Evolutionary conservation across 2,888 invertebrate genomes (phyloP).

Genomic region (Euclidia mi): DNA sequence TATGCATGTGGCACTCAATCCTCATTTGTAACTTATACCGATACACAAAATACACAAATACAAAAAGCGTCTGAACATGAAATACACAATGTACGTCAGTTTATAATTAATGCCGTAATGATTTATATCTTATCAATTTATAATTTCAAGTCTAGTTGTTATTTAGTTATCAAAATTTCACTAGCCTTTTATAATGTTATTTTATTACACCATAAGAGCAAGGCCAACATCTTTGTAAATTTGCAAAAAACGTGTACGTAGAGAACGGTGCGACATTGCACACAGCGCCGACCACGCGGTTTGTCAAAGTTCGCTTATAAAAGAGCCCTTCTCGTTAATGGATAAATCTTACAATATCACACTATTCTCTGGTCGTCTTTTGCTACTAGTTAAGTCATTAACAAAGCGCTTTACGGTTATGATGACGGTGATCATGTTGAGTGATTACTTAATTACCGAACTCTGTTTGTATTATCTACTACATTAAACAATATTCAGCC

Average conservation of each 20-base stretch:
- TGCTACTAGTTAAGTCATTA: conserved; percentile 56
- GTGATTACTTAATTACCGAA: conserved; percentile 48
- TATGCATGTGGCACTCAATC: conserved; percentile 29
- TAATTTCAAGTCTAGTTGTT: conserved; percentile 86
- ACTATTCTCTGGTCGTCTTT: conserved; percentile 55
- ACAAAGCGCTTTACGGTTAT: conserved; percentile 54
- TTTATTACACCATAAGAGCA: conserved; percentile 84
- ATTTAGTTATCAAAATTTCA: conserved; percentile 89
- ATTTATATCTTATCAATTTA: conserved; percentile 79
- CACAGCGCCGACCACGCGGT: conserved; percentile 35
- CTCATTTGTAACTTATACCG: conserved; percentile 34
- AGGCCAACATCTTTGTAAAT: conserved; percentile 80
- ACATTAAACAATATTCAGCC: conserved; percentile 58
- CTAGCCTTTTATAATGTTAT: conserved; percentile 88
- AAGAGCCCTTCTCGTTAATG: conserved; percentile 10
- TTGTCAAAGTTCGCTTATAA: neutral
- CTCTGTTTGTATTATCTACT: conserved; percentile 47
- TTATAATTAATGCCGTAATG: conserved; percentile 65
- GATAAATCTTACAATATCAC: conserved; percentile 51
- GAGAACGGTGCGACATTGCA: conserved; percentile 59
- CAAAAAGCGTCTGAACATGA: conserved; percentile 44
- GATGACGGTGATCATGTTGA: conserved; percentile 45
- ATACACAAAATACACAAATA: conserved; percentile 36
- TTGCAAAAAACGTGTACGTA: conserved; percentile 61
- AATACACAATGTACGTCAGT: conserved; percentile 45